Conservation (phyloP, 2,888 invertebrate species). For the Ptilodon capucinus region DNA sequence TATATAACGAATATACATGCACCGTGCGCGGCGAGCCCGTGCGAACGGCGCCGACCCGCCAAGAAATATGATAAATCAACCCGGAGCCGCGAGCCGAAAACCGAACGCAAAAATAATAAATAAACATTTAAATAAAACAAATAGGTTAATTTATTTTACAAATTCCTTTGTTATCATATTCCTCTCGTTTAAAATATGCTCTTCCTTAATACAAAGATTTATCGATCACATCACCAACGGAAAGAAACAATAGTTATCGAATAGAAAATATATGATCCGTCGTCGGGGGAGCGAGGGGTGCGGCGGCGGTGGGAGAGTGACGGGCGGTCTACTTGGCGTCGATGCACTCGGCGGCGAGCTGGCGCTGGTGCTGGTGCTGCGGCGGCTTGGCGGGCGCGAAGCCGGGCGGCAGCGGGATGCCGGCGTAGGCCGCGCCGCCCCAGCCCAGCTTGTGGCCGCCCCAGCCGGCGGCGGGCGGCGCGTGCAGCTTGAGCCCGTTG, state of each 20-base stretch:
- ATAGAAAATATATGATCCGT: conserved; percentile 60
- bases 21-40: conserved; percentile 44
- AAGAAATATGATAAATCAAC: conserved; percentile 65
- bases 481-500: conserved; percentile 36
- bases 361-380: too few relatives aligned
- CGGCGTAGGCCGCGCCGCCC: conserved; percentile 44
- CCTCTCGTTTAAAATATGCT: conserved; percentile 81
- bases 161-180: conserved; percentile 82
- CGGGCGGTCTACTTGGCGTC: conserved; percentile 70
- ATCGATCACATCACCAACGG: conserved; percentile 76
- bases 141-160: conserved; percentile 82
- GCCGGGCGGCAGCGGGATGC: conserved; percentile 73
- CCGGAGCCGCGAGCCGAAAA: conserved; percentile 43
- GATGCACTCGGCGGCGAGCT: conserved; percentile 78
- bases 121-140: conserved; percentile 76
- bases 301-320: conserved; percentile 4
- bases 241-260: conserved; percentile 57
- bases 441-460: conserved; percentile 50
- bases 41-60: conserved; percentile 40
- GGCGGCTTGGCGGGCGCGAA: conserved; percentile 69
- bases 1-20: conserved; percentile 71
- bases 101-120: conserved; percentile 25
- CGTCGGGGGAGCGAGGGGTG: conserved; percentile 37
- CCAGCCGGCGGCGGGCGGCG: conserved; percentile 19
- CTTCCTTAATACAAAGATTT: conserved; percentile 80